These are phyloP conservation scores for Oophaga sylvatica DNA, from an alignment of 2,797 vertebrate species.

Conservation along the genomic window DNA sequence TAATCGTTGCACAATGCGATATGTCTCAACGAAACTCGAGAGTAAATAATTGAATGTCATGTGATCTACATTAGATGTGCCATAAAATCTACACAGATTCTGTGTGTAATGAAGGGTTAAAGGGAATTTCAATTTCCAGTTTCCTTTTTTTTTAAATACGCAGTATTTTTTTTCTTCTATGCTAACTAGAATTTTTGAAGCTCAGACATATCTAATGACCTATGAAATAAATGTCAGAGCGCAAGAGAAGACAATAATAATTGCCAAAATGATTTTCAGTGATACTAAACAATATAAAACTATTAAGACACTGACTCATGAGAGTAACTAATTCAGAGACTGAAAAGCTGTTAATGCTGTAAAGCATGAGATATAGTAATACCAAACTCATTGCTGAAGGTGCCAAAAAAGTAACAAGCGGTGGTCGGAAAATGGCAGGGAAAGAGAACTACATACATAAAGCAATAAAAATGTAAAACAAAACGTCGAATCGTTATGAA, in stretches of 20 bases:
- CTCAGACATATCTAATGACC: constrained; percentile 42
- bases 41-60: not conserved
- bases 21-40: not conserved
- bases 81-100: not conserved
- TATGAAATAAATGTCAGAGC: constrained; percentile 39
- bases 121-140: not conserved
- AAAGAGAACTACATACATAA: not conserved
- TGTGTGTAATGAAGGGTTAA: constrained; percentile 1
- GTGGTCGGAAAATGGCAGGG: constrained; percentile 3
- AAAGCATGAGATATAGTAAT: constrained; percentile 44
- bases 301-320: constrained; percentile 15
- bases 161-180: not conserved
- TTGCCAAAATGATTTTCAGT: constrained; percentile 26
- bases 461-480: not conserved
- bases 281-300: constrained; percentile 34
- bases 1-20: not conserved
- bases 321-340: constrained; percentile 46
- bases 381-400: not conserved
- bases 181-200: not conserved
- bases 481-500: not conserved
- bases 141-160: not conserved
- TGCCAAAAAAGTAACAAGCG: constrained; percentile 35
- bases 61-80: not conserved
- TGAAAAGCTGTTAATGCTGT: constrained; percentile 49
- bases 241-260: constrained; percentile 35